Percentiles rank a stretch among this genome's conserved stretches.
Conservation (phyloP, 1,140 invertebrate species). For the Pomacea maculata region DNA sequence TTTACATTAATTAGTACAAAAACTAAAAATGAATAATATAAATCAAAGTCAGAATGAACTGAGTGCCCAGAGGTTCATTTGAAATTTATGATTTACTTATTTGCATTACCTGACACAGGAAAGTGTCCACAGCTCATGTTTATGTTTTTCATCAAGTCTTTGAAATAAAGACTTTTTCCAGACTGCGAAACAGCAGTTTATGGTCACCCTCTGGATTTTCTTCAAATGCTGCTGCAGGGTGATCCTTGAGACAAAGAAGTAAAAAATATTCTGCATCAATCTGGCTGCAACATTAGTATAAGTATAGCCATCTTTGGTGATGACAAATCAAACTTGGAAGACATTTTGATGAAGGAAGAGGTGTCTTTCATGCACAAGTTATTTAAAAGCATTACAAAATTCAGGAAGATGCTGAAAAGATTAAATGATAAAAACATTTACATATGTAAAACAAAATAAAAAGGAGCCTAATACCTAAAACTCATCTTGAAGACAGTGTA, state of each 20-base stretch:
- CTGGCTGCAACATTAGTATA: too few relatives aligned
- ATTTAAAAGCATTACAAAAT: too few relatives aligned
- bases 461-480: slow-evolving; percentile 1
- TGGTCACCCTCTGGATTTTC: not conserved
- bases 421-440: too few relatives aligned
- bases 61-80: not conserved
- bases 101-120: slow-evolving; percentile 14
- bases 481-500: slow-evolving; percentile 15
- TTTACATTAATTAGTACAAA: not conserved
- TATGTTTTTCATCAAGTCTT: slow-evolving; percentile 13
- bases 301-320: too few relatives aligned
- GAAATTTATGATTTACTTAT: not conserved
- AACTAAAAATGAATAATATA: not conserved
- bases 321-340: too few relatives aligned
- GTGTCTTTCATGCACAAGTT: too few relatives aligned
- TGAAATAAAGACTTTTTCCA: not conserved
- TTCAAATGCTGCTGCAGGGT: slow-evolving; percentile 12
- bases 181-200: slow-evolving; percentile 9
- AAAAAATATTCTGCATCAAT: too few relatives aligned
- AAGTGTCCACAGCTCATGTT: slow-evolving; percentile 16
- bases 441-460: too few relatives aligned
- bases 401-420: too few relatives aligned
- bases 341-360: too few relatives aligned
- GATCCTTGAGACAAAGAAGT: slow-evolving; percentile 1
- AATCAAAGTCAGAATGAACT: not conserved